Evolutionary conservation across 2,797 vertebrate genomes (phyloP).

Genomic region (Tapera naevia): DNA sequence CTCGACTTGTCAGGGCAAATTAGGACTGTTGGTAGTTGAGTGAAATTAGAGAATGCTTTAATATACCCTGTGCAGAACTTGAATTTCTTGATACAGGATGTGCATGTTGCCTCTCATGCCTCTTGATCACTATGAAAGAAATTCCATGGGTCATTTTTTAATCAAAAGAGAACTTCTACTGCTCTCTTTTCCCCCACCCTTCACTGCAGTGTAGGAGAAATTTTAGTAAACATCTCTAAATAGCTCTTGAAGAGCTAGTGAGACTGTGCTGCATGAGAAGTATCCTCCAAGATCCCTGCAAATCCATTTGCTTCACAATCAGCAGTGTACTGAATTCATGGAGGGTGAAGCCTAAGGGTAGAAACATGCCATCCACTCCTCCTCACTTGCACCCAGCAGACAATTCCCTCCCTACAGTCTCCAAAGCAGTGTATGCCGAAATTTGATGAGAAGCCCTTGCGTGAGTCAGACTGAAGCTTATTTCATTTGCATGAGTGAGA

Average conservation of each 20-base stretch:
- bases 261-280: background rate
- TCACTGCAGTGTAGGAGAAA: background rate
- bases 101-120: background rate
- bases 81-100: rapidly evolving
- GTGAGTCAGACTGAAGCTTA: background rate
- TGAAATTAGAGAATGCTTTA: background rate
- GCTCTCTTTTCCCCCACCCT: background rate
- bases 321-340: background rate
- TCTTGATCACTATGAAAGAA: background rate
- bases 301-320: background rate
- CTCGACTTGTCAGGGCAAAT: background rate
- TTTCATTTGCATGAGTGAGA: background rate
- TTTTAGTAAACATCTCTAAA: background rate
- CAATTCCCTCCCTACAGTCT: background rate
- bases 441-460: background rate
- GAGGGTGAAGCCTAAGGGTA: background rate
- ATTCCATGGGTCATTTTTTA: background rate
- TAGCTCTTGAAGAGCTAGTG: background rate
- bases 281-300: background rate
- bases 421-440: background rate
- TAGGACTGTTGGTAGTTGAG: background rate
- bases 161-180: background rate
- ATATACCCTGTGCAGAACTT: background rate
- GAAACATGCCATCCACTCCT: background rate
- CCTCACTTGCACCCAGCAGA: background rate